These are phyloP conservation scores for Zalophus californianus DNA, from an alignment of 2,797 vertebrate species.

Conservation along the genomic window DNA sequence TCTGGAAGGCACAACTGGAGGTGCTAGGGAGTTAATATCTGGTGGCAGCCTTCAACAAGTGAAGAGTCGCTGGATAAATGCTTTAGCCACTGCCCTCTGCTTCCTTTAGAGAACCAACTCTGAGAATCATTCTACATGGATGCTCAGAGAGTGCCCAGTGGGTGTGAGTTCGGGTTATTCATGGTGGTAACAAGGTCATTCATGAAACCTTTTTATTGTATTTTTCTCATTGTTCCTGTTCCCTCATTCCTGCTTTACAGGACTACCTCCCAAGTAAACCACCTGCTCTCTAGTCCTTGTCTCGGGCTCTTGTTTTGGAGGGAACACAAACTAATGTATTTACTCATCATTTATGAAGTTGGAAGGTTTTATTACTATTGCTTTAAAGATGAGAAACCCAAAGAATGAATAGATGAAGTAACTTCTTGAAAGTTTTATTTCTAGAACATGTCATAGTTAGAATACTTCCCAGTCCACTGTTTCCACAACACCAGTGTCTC, in stretches of 20 bases:
- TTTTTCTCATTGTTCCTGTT: slow-evolving; percentile 2
- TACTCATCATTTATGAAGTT: slow-evolving; percentile 22
- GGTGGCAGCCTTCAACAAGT: slow-evolving; percentile 5
- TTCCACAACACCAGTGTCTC: background rate
- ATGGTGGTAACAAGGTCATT: background rate
- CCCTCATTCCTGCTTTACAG: background rate
- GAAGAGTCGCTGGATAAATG: background rate
- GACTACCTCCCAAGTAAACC: background rate
- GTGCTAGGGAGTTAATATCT: background rate
- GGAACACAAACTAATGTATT: background rate
- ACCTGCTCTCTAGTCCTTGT: background rate
- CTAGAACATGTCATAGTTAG: background rate
- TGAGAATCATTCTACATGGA: background rate
- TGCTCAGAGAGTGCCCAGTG: background rate
- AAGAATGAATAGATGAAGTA: background rate
- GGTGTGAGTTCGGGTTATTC: background rate
- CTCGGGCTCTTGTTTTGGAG: slow-evolving; percentile 13
- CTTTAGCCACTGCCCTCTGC: background rate
- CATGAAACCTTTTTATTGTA: background rate
- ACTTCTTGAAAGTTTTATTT: slow-evolving; percentile 55
- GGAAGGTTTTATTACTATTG: slow-evolving; percentile 39
- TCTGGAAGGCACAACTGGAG: background rate
- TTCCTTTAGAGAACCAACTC: slow-evolving; percentile 36
- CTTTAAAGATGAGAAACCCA: slow-evolving; percentile 47
- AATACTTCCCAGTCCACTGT: background rate